Evolutionary conservation across 92 coral and sea anemone species (phyloP), one percentile per base, ranked within the genome.

Genomic region (Actinostola sp.): DNA sequence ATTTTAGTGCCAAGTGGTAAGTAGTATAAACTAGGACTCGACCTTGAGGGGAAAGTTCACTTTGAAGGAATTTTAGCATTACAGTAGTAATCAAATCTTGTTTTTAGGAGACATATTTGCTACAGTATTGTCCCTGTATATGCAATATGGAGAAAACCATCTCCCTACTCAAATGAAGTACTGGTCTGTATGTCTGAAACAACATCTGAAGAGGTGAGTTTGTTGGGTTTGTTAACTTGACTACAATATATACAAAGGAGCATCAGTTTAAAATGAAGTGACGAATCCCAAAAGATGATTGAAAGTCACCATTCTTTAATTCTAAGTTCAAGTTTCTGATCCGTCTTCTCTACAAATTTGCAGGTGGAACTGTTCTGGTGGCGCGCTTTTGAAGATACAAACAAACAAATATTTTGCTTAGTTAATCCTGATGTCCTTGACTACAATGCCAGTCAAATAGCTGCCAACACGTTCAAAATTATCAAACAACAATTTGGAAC

Each of bases 181-280:
- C 76, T 89, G 20, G 59, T 89, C 41, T 89, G 94, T 45, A 75
- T 82, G 25, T 72, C 85, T 50, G 81, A 85, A 11, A 89, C 95
- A 0, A 85, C 95, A 49, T 63, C 95, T 34, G 95, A 89, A 65
- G 95, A 89, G 89, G 95, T 89, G 64, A 19, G n/a, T n/a, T n/a
- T n/a, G n/a, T n/a, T n/a, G n/a, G n/a, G n/a, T n/a, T n/a, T n/a
- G n/a, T n/a, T n/a, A n/a, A n/a, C n/a, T n/a, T n/a, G n/a, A n/a
- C n/a, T n/a, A n/a, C n/a, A n/a, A n/a, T n/a, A n/a, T n/a, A n/a
- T n/a, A n/a, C n/a, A n/a, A n/a, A n/a, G n/a, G n/a, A n/a, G n/a
- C n/a, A n/a, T n/a, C n/a, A n/a, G n/a, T n/a, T n/a, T n/a, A n/a
- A n/a, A n/a, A n/a, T n/a, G n/a, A n/a, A n/a, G n/a, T n/a, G n/a